These are phyloP conservation scores for Drosophila subsilvestris DNA, from an alignment of 2,888 invertebrate genomes.

Conservation along the genomic window DNA sequence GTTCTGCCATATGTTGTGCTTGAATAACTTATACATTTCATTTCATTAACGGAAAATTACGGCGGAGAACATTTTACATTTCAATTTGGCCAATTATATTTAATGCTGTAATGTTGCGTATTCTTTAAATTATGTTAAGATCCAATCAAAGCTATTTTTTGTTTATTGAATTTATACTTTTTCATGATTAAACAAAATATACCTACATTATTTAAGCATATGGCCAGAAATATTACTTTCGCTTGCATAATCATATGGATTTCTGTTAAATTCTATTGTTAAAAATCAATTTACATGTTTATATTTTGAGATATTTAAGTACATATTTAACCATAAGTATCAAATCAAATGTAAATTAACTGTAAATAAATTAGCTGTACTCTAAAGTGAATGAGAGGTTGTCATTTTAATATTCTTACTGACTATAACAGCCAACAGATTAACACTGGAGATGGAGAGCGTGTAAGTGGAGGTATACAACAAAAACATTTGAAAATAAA, in stretches of 20 bases:
- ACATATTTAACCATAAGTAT: slow-evolving; percentile 12
- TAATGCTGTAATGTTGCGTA: neutral
- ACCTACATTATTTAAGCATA: neutral
- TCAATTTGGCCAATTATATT: neutral
- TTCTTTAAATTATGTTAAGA: slow-evolving; percentile 4
- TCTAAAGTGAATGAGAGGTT: neutral
- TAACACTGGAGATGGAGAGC: too few species aligned
- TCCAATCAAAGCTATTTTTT: slow-evolving; percentile 1
- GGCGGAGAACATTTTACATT: neutral
- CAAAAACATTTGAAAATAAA: too few species aligned
- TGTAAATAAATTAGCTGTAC: slow-evolving; percentile 36
- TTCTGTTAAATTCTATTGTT: slow-evolving; percentile 19
- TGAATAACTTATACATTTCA: slow-evolving; percentile 86
- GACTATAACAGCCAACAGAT: too few species aligned
- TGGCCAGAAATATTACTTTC: neutral
- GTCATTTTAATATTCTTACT: neutral
- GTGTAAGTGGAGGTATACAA: too few species aligned
- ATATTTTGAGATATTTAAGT: slow-evolving; percentile 16
- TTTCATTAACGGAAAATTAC: slow-evolving; percentile 8
- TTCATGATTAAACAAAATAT: neutral
- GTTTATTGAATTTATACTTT: neutral
- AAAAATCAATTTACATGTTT: slow-evolving; percentile 3
- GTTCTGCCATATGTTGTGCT: slow-evolving; percentile 98
- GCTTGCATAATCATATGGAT: neutral
- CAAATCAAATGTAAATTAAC: slow-evolving; percentile 26